Percentiles rank a stretch among this genome's conserved stretches.
phyloP scores from a whole-genome alignment of 1,140 invertebrate genomes.

The Leguminivora glycinivorella region DNA sequence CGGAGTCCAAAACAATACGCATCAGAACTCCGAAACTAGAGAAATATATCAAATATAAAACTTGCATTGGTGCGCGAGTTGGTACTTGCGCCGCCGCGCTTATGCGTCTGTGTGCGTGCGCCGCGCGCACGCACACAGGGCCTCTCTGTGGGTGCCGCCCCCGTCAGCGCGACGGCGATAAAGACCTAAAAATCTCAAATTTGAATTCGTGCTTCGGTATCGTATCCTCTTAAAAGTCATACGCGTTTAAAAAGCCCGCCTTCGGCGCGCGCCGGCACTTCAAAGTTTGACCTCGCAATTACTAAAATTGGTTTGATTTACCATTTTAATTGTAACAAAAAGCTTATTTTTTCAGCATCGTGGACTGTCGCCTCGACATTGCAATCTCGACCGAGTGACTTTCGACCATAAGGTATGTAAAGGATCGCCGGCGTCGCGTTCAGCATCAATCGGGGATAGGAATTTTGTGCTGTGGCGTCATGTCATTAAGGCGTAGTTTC shows the following conservation, averaged over 20 bases:
- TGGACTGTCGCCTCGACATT: conserved; percentile 57
- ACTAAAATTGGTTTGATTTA: conserved; percentile 79
- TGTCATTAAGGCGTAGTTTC: conserved; percentile 74
- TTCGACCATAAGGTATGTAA: conserved; percentile 71
- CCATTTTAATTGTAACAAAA: conserved; percentile 79
- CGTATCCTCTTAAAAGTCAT: no score
- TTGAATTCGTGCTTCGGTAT: no score
- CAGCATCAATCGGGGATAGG: conserved; percentile 43
- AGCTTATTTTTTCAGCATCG: conserved; percentile 73
- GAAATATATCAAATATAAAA: no score
- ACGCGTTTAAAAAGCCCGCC: conserved; percentile 62
- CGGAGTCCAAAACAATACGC: no score
- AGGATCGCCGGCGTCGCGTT: conserved; percentile 54
- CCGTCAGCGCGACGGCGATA: no score
- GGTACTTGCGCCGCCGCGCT: no score
- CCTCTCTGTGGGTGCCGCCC: no score
- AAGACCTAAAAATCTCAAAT: no score
- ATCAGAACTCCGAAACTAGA: no score
- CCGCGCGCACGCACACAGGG: no score
- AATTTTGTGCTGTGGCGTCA: conserved; percentile 74
- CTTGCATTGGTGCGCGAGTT: no score
- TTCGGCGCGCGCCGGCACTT: conserved; percentile 61
- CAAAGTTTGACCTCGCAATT: conserved; percentile 78
- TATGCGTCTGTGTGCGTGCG: no score
- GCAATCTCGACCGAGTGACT: conserved; percentile 77